Percentiles rank a stretch among this genome's conserved stretches.
phyloP scores from a whole-genome alignment of 1,140 invertebrate genomes.

The Zaprionus africanus region DNA sequence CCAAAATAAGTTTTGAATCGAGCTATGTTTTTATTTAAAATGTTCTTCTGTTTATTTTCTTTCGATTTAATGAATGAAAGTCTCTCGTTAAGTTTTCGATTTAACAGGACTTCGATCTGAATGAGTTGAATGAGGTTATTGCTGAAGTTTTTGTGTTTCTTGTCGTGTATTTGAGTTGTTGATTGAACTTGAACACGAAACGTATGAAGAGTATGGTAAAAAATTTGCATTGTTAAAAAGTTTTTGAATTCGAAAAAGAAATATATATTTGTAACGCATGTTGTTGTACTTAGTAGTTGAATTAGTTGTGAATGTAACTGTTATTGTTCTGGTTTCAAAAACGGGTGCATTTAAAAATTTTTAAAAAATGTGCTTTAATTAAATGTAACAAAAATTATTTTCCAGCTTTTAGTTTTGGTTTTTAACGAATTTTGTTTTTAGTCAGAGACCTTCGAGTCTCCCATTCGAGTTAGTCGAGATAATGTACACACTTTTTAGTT shows the following conservation, averaged over 20 bases:
- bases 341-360: constrained; percentile 76
- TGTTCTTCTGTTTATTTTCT: neutral
- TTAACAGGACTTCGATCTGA: constrained; percentile 1
- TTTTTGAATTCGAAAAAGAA: constrained; percentile 38
- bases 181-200: constrained; percentile 49
- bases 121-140: constrained; percentile 17
- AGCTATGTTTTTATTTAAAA: constrained; percentile 1
- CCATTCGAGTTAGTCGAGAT: constrained; percentile 51
- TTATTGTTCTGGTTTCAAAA: constrained; percentile 73
- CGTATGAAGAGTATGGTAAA: constrained; percentile 46
- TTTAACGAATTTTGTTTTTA: constrained; percentile 75
- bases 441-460: constrained; percentile 26
- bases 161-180: constrained; percentile 29
- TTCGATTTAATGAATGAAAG: constrained; percentile 1
- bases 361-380: constrained; percentile 80
- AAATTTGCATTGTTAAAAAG: constrained; percentile 50
- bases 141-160: constrained; percentile 19
- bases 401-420: constrained; percentile 48
- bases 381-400: constrained; percentile 74
- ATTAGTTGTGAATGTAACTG: constrained; percentile 62
- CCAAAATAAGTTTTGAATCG: constrained; percentile 28
- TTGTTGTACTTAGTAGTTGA: constrained; percentile 64
- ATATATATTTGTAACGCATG: constrained; percentile 45
- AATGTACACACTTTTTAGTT: constrained; percentile 32
- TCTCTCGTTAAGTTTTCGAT: constrained; percentile 7